Percentiles rank a stretch among this genome's conserved stretches.
phyloP scores from a whole-genome alignment of 2,888 invertebrate genomes.

The Mythimna pallens region DNA sequence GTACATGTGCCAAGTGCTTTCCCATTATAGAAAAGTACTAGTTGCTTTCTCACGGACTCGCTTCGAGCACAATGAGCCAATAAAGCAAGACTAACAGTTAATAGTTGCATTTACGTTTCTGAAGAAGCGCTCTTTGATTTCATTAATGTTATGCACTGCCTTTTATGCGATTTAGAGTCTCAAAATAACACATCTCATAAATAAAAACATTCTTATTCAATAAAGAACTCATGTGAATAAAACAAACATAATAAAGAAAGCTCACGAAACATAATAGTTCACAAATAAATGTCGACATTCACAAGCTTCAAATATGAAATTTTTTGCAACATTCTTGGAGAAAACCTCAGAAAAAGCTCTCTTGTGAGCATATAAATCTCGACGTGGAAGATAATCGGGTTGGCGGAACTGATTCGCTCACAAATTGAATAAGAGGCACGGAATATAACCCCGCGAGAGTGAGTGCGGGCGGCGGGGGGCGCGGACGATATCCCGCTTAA shows the following conservation, averaged over 20 bases:
- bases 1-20: slow-evolving; percentile 83
- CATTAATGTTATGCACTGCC: slow-evolving; percentile 6
- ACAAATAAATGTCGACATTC: slow-evolving; percentile 63
- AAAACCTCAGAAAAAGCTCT: slow-evolving; percentile 79
- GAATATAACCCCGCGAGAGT: slow-evolving; percentile 78
- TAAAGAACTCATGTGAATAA: slow-evolving; percentile 29
- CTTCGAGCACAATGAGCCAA: slow-evolving; percentile 77
- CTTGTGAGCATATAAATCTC: slow-evolving; percentile 86
- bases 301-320: slow-evolving; percentile 68
- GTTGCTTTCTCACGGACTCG: slow-evolving; percentile 79
- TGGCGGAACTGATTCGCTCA: slow-evolving; percentile 89
- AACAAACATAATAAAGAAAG: slow-evolving; percentile 24
- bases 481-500: slow-evolving; percentile 75
- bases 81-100: slow-evolving; percentile 74
- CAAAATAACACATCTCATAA: slow-evolving; percentile 3
- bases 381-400: slow-evolving; percentile 88
- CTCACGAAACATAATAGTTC: slow-evolving; percentile 52
- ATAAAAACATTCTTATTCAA: slow-evolving; percentile 27
- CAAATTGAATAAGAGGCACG: slow-evolving; percentile 89
- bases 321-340: slow-evolving; percentile 73
- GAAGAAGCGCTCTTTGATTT: slow-evolving; percentile 33
- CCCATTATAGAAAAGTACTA: slow-evolving; percentile 82
- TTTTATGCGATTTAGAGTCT: slow-evolving; percentile 2
- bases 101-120: slow-evolving; percentile 66
- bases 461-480: slow-evolving; percentile 65